Conservation (phyloP, 2,797 vertebrate species). For the Pristis pectinata region DNA sequence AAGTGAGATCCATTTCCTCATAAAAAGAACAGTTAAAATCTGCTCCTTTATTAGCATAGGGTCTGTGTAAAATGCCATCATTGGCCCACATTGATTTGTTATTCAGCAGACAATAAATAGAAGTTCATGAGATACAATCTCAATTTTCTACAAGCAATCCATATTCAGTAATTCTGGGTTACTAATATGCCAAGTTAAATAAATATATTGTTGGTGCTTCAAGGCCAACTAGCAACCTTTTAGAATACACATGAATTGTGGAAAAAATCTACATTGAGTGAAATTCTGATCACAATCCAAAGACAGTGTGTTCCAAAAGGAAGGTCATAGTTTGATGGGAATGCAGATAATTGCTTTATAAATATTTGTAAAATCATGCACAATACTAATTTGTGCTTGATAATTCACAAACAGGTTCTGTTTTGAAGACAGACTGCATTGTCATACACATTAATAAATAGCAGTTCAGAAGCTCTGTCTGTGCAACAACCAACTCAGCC, state of each 20-base stretch:
- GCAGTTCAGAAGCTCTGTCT: background rate
- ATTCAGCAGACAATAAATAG: background rate
- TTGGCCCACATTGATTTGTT: background rate
- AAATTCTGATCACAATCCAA: constrained; percentile 9
- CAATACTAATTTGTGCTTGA: background rate
- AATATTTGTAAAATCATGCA: constrained; percentile 1
- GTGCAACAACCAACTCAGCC: background rate
- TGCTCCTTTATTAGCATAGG: background rate
- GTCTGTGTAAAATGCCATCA: background rate
- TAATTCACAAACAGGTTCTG: constrained; percentile 24
- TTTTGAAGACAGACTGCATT: background rate
- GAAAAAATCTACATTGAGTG: background rate
- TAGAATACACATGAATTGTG: background rate
- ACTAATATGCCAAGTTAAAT: background rate
- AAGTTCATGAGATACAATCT: background rate
- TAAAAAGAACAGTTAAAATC: background rate
- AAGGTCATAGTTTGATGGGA: background rate
- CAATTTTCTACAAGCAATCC: background rate
- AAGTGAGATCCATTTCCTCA: background rate
- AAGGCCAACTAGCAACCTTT: background rate
- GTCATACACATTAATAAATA: background rate
- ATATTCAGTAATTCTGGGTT: background rate
- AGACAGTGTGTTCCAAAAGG: background rate
- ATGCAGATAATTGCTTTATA: background rate
- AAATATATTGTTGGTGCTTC: background rate